Evolutionary conservation across 2,113 vertebrate species (phyloP), one percentile per base, ranked within the genome.

Genomic region (Sialia sialis): DNA sequence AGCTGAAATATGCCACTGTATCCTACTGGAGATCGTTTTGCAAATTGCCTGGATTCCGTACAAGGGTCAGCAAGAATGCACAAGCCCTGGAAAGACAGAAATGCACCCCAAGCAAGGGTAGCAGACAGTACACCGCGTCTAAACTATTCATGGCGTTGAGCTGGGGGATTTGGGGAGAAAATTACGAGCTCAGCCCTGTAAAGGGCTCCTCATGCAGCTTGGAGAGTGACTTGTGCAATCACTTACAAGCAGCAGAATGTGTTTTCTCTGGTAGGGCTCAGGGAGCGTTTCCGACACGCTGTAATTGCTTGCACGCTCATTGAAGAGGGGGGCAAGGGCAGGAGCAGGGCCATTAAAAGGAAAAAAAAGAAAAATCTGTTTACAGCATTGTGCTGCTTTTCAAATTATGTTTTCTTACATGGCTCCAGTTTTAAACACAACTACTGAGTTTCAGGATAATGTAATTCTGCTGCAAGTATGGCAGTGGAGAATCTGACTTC

Each of bases 401-500:
- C 56, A 56, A 75, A 60, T 67, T 9, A 12, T 0, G 4, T 43
- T 63, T 64, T 75, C 38, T 36, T 46, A 34, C 5, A 22, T 0
- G 2, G 64, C 76, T 48, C 48, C 66, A 52, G 89, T 30, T 78
- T 79, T 49, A 78, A 15, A 38, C 74, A 56, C 39, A 56, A n/a
- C 34, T 39, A 34, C 77, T 0, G 5, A 49, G 62, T 32, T 90
- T 73, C 62, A 38, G 3, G 56, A 30, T 81, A 87, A 89, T 52
- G 56, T 59, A 84, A 72, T 5, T 16, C 69, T 56, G 69, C 92
- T 87, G 87, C 62, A 41, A 96, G 81, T 6, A 59, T 46, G 0
- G 1, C 58, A 60, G 66, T 34, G 84, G 84, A 95, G 95, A 90
- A n/a, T 83, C 56, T 96, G 93, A 95, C 84, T 93, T 84, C 89